These are phyloP conservation scores for Calameuta pallipes DNA, from an alignment of 2,888 invertebrate species.

Conservation along the genomic window DNA sequence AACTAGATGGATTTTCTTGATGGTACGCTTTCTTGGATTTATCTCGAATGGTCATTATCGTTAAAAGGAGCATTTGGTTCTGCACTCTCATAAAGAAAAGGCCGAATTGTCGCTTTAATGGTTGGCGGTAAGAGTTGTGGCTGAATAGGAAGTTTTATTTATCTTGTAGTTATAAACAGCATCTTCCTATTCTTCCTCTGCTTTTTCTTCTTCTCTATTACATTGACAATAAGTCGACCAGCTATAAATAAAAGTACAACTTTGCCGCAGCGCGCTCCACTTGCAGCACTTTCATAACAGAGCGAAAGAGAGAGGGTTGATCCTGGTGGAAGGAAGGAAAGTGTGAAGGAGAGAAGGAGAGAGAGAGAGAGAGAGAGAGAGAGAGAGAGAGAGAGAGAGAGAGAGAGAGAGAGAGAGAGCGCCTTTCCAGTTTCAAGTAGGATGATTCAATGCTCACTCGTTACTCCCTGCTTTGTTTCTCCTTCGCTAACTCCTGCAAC, in stretches of 20 bases:
- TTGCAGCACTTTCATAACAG: constrained; percentile 58
- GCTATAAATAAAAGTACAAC: constrained; percentile 53
- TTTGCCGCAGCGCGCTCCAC: constrained; percentile 50
- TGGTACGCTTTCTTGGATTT: neutral
- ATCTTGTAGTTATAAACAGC: neutral
- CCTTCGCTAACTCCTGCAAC: neutral
- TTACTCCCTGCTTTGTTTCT: neutral
- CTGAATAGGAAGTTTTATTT: neutral
- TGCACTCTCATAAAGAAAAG: neutral
- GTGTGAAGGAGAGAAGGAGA: neutral
- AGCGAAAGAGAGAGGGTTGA: constrained; percentile 31
- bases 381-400: constrained; percentile 4
- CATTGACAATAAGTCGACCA: constrained; percentile 46
- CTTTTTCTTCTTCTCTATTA: constrained; percentile 27
- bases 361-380: constrained; percentile 19
- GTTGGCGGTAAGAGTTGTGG: neutral
- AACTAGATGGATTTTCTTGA: neutral
- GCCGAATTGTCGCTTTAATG: neutral
- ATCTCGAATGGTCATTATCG: neutral
- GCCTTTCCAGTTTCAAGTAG: constrained; percentile 25
- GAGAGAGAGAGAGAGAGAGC: constrained; percentile 17
- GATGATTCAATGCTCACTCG: neutral
- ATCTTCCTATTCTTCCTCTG: constrained; percentile 6
- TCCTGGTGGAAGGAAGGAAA: neutral
- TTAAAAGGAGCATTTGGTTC: neutral